Base-by-base conservation (phyloP, 2,113 vertebrate genomes). In the Sceloporus undulatus region DNA sequence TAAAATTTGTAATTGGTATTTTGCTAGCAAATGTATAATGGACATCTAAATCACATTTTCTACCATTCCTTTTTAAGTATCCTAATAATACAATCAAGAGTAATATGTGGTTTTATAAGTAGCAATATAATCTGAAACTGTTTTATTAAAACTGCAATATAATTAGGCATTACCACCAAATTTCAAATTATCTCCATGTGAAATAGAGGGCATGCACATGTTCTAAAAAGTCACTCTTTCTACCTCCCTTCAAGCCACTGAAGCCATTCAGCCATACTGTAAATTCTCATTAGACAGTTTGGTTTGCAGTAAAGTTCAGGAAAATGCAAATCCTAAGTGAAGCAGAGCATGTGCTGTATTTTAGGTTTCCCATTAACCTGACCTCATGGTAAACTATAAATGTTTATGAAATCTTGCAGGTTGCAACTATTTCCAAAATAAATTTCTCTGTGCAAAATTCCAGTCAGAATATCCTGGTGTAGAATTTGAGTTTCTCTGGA, bases 11-110 rank as follows among this genome's bases (percentile, higher is more conserved):
- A 76, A 76, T 48, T 76, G 38, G 38, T 21, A 76, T 40, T 76
- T 76, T 76, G 74, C 73, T 75, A 38, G n/a, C 34, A 38, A 75
- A 75, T 76, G 74, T 40, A 42, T 76, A 76, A 76, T 76, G 40
- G 40, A 23, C 40, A 75, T 76, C n/a, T 76, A 76, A 48, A 76
- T 76, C 74, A 76, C 40, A 76, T 48, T 76, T 75, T 21, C 5
- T 23, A 21, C 18, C 38, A 76, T 76, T 76, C 74, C 21, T 48
- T 42, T 42, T 23, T 76, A 42, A 42, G 9, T 42, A 42, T 40
- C 40, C 19, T 21, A 76, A 76, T 76, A 76, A 42, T 14, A 42
- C 38, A 40, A 76, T 40, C 38, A 76, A n/a, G 18, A 76, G 19
- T 34, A 34, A 23, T 23, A 23, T 23, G 19, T 42, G 19, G 8